A percentile compares a stretch with the other conserved stretches of the same genome.
Evolutionary conservation across 2,113 vertebrate species (phyloP).

Genomic region (Gila orcuttii): DNA sequence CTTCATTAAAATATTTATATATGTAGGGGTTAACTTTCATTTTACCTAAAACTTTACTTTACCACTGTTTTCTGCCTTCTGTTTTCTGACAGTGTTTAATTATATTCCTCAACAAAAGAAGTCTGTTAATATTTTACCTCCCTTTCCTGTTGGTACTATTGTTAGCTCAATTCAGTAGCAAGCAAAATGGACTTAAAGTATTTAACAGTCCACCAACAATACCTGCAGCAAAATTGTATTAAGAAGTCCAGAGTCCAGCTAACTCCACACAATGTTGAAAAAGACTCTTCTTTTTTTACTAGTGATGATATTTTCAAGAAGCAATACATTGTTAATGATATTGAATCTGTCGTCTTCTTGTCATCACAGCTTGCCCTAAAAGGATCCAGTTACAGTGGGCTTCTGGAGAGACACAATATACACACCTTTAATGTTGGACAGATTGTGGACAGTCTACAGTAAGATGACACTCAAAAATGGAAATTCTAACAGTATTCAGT

Average conservation of each 20-base stretch:
- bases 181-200: not conserved
- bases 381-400: constrained; percentile 94
- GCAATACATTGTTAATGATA: not conserved
- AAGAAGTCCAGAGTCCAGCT: not conserved
- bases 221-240: not conserved
- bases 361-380: constrained; percentile 88
- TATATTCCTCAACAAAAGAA: too few species aligned
- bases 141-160: too few species aligned
- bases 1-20: too few species aligned
- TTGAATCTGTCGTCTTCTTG: not conserved
- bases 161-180: not conserved
- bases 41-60: too few species aligned
- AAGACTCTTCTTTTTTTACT: not conserved
- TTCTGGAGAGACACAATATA: constrained; percentile 92
- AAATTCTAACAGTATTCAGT: not conserved
- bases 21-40: too few species aligned
- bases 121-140: too few species aligned
- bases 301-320: too few species aligned
- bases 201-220: not conserved
- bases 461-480: constrained; percentile 61
- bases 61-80: too few species aligned
- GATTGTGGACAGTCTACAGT: constrained; percentile 88
- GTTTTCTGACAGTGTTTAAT: too few species aligned
- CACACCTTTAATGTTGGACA: constrained; percentile 91
- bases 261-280: not conserved